Base-by-base conservation (phyloP, 2,797 vertebrate species). In the Cryptoprocta ferox region DNA sequence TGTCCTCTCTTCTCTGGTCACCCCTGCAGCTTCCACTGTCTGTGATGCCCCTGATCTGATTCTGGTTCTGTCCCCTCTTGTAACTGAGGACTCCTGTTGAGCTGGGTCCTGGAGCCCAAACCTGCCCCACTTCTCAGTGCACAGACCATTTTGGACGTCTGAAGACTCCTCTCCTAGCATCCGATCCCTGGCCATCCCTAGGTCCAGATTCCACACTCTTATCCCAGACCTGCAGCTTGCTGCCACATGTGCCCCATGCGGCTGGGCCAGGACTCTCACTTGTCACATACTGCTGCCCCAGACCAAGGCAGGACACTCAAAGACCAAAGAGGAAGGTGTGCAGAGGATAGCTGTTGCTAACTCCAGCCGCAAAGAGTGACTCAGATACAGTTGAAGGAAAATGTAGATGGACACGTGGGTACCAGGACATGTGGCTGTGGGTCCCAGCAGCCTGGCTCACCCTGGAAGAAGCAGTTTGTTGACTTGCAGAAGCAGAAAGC, bases 101-200 rank as follows among this genome's bases (percentile, higher is more conserved):
- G 45, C 26, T 2, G 9, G 48, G 37, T 26, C n/a, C 73, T 28
- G 30, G 70, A 86, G 32, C 12, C 56, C 65, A 35, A 32, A 3
- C 2, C 37, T 9, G 0, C 63, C 32, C 56, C 32, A 28, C 14
- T 71, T 73, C 42, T 24, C 24, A 42, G 4, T 2, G 30, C 35
- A 13, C 16, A 45, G 68, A 28, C 26, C 87, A 0, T 0, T 2
- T 5, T 37, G 59, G 32, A 19, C 50, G 42, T 56, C 65, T 21
- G 0, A 0, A 56, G 19, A 11, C 18, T 10, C 11, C 7, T 48
- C 9, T 61, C 30, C 63, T 15, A 12, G 63, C 15, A 5, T 7
- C 75, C 0, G 10, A 30, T 15, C 30, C 24, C 42, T 1, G 26
- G 8, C 32, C 7, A 3, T 50, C 37, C 78, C 30, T 12, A 39